Evolutionary conservation across 2,113 vertebrate genomes (phyloP).

Genomic region (Lepisosteus oculatus): DNA sequence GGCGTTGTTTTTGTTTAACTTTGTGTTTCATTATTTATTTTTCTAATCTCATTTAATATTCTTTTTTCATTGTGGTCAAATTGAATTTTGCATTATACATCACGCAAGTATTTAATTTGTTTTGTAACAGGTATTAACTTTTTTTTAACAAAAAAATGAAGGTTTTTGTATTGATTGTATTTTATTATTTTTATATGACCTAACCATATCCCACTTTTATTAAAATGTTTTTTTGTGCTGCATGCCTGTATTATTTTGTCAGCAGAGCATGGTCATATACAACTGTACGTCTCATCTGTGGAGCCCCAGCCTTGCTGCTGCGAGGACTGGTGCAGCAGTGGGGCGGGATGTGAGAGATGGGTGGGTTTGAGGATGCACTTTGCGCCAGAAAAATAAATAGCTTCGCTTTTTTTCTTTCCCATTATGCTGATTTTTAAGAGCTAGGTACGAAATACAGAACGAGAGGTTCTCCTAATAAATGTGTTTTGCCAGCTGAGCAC

Average conservation of each 20-base stretch:
- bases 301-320: too few relatives aligned
- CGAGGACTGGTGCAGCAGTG: too few relatives aligned
- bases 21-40: background rate
- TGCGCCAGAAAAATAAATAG: background rate
- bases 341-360: background rate
- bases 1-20: background rate
- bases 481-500: too few relatives aligned
- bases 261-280: background rate
- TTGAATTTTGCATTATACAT: conserved; percentile 9
- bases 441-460: too few relatives aligned
- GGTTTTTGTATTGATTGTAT: conserved; percentile 10
- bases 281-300: background rate
- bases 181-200: background rate
- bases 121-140: background rate
- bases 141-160: background rate
- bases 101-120: conserved; percentile 1
- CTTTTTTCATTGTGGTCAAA: conserved; percentile 2
- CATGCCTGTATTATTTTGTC: conserved; percentile 5
- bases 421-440: too few relatives aligned
- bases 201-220: conserved; percentile 10
- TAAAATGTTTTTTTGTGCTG: conserved; percentile 16
- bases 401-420: too few relatives aligned
- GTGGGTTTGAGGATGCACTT: background rate
- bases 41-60: background rate
- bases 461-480: too few relatives aligned